Conservation (phyloP, 2,888 invertebrate species). For the Proisotoma minuta region DNA sequence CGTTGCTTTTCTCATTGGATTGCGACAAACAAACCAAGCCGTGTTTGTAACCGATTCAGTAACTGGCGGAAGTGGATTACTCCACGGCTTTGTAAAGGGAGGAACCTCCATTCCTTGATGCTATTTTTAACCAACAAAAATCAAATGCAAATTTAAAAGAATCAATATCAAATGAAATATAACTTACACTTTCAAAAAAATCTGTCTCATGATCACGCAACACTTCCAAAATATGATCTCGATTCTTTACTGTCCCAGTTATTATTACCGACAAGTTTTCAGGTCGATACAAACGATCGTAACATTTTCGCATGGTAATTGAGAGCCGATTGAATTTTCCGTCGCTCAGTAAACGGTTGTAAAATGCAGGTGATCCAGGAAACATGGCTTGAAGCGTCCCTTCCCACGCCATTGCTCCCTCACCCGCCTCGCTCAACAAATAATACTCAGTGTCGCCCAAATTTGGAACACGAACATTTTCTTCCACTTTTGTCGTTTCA, state of each 20-base stretch:
- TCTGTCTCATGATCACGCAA: conserved; percentile 41
- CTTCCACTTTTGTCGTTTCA: conserved; percentile 9
- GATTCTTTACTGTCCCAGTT: conserved; percentile 57
- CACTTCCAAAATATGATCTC: conserved; percentile 35
- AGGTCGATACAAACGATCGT: conserved; percentile 80
- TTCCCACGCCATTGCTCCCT: conserved; percentile 47
- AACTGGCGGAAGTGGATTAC: conserved; percentile 20
- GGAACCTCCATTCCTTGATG: conserved; percentile 32
- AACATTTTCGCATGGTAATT: conserved; percentile 64
- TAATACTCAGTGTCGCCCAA: conserved; percentile 23
- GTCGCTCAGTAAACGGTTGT: conserved; percentile 41
- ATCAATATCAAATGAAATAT: neutral
- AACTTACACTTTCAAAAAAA: conserved; percentile 32
- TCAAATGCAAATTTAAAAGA: too few relatives aligned
- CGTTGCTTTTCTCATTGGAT: conserved; percentile 27
- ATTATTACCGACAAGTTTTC: conserved; percentile 82
- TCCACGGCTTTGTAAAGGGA: conserved; percentile 36
- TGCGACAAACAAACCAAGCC: conserved; percentile 35
- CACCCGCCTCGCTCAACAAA: conserved; percentile 43
- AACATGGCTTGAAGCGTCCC: conserved; percentile 44
- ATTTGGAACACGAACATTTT: conserved; percentile 8
- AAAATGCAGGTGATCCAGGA: conserved; percentile 37
- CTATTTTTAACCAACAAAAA: conserved; percentile 20
- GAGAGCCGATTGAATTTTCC: conserved; percentile 32
- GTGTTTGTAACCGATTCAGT: conserved; percentile 18